Evolutionary conservation across 2,797 vertebrate species (phyloP), one percentile per base, ranked within the genome.

Genomic region (Graptemys geographica): DNA sequence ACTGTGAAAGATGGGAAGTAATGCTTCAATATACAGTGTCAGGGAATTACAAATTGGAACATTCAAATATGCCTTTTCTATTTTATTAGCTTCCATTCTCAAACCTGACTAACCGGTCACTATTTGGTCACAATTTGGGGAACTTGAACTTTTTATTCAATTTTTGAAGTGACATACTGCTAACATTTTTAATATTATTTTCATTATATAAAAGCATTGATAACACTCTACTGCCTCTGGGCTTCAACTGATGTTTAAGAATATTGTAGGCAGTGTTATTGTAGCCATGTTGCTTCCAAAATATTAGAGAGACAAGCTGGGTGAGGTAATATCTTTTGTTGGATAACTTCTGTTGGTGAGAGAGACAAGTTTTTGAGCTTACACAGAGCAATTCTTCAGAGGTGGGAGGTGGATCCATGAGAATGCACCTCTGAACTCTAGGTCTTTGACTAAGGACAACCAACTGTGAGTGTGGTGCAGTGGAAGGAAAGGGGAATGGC

Each of bases 21-120:
- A 3, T 12, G 87, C 31, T 56, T 94, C 5, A 72, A 4, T 56
- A 16, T 76, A 11, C 19, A 41, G 15, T 82, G 53, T 6, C 49
- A 37, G 4, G 10, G 10, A 11, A 49, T 52, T 79, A 57, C 13
- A 84, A 81, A 7, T 1, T 55, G 11, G 8, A 37, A 92, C 57
- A 72, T 18, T 27, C 27, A 87, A 56, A 52, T 94, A 49, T 9
- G 28, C 2, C 27, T 37, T 78, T 23, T 27, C 2, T 49, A 47
- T 90, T 16, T 90, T 94, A 86, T 72, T 5, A 91, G 82, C 33
- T 86, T 49, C 5, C 55, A 65, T 80, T 96, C 84, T 95, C 86
- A 91, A 93, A 57, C 9, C 49, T 56, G 88, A 65, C 25, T 76
- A 11, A 79, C 13, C 72, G 72, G 62, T 18, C 79, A 33, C 86